phyloP scores from a whole-genome alignment of 1,140 invertebrate genomes.

The Heliconius eleuchia region DNA sequence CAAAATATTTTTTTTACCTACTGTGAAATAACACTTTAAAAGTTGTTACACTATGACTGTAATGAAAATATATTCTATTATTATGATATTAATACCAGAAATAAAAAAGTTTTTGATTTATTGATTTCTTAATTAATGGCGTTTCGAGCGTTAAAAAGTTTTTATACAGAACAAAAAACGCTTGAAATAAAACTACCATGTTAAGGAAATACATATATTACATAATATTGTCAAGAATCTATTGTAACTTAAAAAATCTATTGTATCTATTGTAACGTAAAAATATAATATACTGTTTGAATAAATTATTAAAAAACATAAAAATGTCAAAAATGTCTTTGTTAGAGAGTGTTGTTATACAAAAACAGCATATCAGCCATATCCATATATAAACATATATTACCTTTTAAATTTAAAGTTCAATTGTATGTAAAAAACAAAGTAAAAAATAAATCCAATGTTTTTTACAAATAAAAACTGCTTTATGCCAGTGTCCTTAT shows the following conservation, averaged over 20 bases:
- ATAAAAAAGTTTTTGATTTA: neutral
- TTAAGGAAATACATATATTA: slow-evolving; percentile 8
- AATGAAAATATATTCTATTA: neutral
- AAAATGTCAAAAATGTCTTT: neutral
- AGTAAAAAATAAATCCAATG: neutral
- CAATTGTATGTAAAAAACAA: neutral
- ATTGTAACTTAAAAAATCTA: neutral
- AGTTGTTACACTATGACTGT: too few relatives aligned
- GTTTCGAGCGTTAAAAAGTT: too few relatives aligned
- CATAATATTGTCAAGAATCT: neutral
- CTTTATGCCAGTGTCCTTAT: neutral
- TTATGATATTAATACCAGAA: neutral
- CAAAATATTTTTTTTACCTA: too few relatives aligned
- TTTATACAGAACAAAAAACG: neutral
- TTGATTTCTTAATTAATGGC: too few relatives aligned
- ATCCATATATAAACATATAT: too few relatives aligned
- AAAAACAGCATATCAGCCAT: neutral
- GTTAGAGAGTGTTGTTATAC: neutral
- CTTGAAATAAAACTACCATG: neutral
- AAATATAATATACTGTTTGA: neutral
- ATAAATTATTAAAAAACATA: too few relatives aligned
- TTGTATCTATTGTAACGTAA: neutral
- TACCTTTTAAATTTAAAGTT: neutral
- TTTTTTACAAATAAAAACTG: neutral
- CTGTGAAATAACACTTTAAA: too few relatives aligned